Evolutionary conservation across 2,113 vertebrate genomes (phyloP).

Genomic region (Pavo muticus): DNA sequence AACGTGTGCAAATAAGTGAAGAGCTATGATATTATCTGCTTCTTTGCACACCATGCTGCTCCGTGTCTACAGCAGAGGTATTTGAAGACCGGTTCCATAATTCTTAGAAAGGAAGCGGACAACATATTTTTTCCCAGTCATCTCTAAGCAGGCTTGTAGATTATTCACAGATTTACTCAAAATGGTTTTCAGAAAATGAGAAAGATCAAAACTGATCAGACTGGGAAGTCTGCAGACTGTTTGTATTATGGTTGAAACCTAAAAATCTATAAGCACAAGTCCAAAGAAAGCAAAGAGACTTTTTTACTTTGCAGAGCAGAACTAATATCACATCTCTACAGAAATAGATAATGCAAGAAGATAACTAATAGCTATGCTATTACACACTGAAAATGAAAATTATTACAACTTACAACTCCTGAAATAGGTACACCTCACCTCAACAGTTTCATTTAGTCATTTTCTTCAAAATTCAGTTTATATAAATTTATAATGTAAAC

Average conservation of each 20-base stretch:
- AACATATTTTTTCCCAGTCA: neutral
- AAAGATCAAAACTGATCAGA: neutral
- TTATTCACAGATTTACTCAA: neutral
- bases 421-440: slow-evolving; percentile 4
- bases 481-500: neutral
- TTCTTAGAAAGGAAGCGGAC: neutral
- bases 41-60: neutral
- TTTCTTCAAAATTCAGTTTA: neutral
- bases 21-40: neutral
- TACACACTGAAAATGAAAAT: slow-evolving; percentile 22
- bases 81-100: neutral
- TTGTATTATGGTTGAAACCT: slow-evolving; percentile 21
- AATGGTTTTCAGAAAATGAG: slow-evolving; percentile 7
- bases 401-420: neutral
- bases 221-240: slow-evolving; percentile 38
- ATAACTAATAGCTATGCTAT: slow-evolving; percentile 24
- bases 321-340: slow-evolving; percentile 64
- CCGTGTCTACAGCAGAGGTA: neutral
- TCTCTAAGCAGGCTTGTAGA: neutral
- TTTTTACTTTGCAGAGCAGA: slow-evolving; percentile 47
- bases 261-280: slow-evolving; percentile 58
- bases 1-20: neutral
- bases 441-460: neutral
- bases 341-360: slow-evolving; percentile 50
- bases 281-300: slow-evolving; percentile 44